Conservation (phyloP, 1,140 invertebrate genomes). For the Drosophila simulans region DNA sequence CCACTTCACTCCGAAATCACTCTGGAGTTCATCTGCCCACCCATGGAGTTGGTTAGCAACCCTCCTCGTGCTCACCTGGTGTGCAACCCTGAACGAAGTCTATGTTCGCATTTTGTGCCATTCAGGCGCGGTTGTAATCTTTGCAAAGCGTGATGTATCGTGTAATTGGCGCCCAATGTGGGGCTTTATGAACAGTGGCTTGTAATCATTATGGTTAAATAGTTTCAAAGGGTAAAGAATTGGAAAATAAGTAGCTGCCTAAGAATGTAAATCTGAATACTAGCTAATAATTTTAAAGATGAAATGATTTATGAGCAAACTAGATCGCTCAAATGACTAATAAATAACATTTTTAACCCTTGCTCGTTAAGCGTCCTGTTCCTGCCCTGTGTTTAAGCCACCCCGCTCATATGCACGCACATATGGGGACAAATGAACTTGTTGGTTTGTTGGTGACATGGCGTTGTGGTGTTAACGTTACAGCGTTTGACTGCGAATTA, state of each 20-base stretch:
- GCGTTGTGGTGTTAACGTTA: conserved; percentile 72
- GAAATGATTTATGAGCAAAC: too few species aligned
- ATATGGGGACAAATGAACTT: conserved; percentile 34
- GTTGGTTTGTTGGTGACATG: conserved; percentile 56
- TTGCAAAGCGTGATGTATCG: not conserved
- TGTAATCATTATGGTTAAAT: too few species aligned
- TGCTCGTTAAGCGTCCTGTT: not conserved
- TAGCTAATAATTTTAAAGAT: too few species aligned
- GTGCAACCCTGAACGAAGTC: conserved; percentile 12
- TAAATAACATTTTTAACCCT: not conserved
- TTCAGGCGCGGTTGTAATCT: conserved; percentile 9
- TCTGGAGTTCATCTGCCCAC: conserved; percentile 9
- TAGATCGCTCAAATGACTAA: not conserved
- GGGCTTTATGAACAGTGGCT: not conserved
- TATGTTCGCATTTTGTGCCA: not conserved
- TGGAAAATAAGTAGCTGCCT: too few species aligned
- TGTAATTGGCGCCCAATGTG: conserved; percentile 11
- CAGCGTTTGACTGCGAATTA: conserved; percentile 81
- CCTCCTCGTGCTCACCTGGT: conserved; percentile 39
- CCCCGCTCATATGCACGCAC: conserved; percentile 1
- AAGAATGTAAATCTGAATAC: too few species aligned
- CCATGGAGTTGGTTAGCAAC: conserved; percentile 26
- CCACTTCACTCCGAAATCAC: not conserved
- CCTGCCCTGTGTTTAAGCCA: conserved; percentile 20
- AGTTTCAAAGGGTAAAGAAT: too few species aligned